Conservation (phyloP, 2,113 vertebrate species). For the Setophaga kirtlandii region DNA sequence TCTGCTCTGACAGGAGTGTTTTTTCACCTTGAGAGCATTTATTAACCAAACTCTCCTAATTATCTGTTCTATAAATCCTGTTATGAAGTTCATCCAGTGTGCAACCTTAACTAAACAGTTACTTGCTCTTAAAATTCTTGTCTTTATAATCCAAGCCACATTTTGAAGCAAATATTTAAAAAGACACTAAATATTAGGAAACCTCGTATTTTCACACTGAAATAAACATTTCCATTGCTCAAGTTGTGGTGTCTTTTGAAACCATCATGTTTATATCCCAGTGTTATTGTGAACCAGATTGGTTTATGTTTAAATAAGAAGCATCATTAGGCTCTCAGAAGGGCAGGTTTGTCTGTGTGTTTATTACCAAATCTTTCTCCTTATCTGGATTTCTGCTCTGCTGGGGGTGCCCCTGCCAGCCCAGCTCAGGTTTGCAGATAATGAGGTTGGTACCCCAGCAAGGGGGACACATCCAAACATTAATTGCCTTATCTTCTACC, state of each 20-base stretch:
- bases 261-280: background rate
- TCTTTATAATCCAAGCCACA: background rate
- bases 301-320: background rate
- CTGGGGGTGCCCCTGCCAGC: background rate
- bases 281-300: background rate
- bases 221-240: background rate
- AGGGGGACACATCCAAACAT: background rate
- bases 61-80: background rate
- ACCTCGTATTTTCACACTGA: background rate
- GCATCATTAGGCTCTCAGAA: background rate
- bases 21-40: background rate
- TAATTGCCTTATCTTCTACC: background rate
- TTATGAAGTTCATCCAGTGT: background rate
- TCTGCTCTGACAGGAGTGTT: background rate
- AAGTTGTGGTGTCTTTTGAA: background rate
- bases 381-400: background rate
- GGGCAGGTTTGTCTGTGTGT: background rate
- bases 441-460: rapidly evolving
- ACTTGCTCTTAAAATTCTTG: background rate
- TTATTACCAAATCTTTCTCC: background rate
- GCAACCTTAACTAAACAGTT: background rate
- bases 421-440: background rate
- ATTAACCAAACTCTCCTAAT: background rate
- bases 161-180: background rate
- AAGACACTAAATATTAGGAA: background rate